Conservation (phyloP, 2,888 invertebrate genomes). For the Muscina levida region DNA sequence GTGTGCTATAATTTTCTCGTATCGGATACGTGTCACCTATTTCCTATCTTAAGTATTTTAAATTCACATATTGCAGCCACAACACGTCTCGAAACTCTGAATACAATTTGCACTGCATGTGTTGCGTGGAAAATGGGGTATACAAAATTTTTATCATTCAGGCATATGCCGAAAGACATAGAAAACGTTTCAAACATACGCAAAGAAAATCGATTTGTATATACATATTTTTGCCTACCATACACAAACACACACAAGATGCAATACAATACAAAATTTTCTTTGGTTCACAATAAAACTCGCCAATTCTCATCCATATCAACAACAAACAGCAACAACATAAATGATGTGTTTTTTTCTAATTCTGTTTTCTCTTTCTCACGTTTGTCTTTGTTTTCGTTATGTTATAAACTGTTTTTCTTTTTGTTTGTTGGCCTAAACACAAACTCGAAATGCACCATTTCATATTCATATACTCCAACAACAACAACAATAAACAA, state of each 20-base stretch:
- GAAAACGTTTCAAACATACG: not conserved
- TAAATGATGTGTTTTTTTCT: slow-evolving; percentile 67
- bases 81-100: not conserved
- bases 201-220: not conserved
- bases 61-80: not conserved
- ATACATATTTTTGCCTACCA: not conserved
- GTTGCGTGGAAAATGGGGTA: not conserved
- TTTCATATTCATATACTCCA: slow-evolving; percentile 21
- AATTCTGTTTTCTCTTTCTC: slow-evolving; percentile 66
- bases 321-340: slow-evolving; percentile 28
- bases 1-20: no score
- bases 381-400: slow-evolving; percentile 20
- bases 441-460: not conserved
- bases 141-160: not conserved
- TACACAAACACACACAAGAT: no score
- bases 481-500: slow-evolving; percentile 53
- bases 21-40: no score
- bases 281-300: no score
- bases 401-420: slow-evolving; percentile 1
- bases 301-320: slow-evolving; percentile 24
- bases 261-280: no score
- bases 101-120: not conserved
- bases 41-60: no score
- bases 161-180: no score
- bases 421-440: slow-evolving; percentile 39